Conservation (phyloP, 2,113 vertebrate species). For the Xiphophorus hellerii region DNA sequence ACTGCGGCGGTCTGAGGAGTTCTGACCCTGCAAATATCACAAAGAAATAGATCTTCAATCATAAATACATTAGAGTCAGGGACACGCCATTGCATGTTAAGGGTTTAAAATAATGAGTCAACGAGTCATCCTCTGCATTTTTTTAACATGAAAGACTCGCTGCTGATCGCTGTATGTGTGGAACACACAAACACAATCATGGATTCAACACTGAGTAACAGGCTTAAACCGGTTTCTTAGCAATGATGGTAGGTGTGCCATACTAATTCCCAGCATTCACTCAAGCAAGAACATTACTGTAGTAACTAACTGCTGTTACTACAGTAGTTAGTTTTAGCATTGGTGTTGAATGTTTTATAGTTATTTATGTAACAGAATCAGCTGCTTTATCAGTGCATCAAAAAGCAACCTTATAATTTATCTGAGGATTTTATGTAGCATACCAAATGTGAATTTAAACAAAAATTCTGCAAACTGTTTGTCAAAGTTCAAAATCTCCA, state of each 20-base stretch:
- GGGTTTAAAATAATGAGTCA: background rate
- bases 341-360: background rate
- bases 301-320: too few species aligned
- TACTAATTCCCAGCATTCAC: background rate
- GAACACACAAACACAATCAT: background rate
- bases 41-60: background rate
- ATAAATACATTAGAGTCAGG: background rate
- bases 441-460: too few species aligned
- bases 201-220: background rate
- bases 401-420: too few species aligned
- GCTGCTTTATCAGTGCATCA: too few species aligned
- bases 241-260: background rate
- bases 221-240: background rate
- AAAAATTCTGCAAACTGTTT: too few species aligned
- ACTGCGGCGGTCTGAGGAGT: background rate
- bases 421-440: too few species aligned
- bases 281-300: background rate
- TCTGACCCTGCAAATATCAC: slow-evolving; percentile 49
- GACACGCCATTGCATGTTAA: background rate
- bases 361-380: background rate
- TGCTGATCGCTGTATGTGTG: background rate
- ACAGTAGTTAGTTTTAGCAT: too few species aligned
- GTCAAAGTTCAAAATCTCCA: too few species aligned
- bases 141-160: background rate
- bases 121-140: background rate